Evolutionary conservation across 2,888 invertebrate genomes (phyloP).

Genomic region (Minunthozetes semirufus): DNA sequence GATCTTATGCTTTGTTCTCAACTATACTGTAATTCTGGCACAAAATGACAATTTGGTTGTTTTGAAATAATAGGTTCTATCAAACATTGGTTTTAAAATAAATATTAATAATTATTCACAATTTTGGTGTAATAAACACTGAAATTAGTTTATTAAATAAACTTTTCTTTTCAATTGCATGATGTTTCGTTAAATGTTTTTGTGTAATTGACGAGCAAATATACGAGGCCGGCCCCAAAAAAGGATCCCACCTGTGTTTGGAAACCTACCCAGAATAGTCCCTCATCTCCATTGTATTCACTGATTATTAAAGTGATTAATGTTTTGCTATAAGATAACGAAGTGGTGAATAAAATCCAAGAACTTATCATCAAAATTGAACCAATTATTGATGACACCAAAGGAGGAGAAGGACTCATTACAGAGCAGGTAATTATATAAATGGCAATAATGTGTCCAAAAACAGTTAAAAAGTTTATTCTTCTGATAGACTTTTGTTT

Average conservation of each 20-base stretch:
- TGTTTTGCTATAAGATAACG: slow-evolving; percentile 70
- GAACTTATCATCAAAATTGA: slow-evolving; percentile 56
- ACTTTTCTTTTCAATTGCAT: too few species aligned
- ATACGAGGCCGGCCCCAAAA: slow-evolving; percentile 64
- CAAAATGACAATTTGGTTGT: too few species aligned
- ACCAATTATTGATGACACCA: slow-evolving; percentile 49
- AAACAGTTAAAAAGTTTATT: slow-evolving; percentile 43
- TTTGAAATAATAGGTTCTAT: too few species aligned
- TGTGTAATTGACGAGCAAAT: slow-evolving; percentile 58
- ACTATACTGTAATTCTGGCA: too few species aligned
- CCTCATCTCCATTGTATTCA: slow-evolving; percentile 59
- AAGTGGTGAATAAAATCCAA: slow-evolving; percentile 63
- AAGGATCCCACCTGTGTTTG: slow-evolving; percentile 70
- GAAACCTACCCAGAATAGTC: slow-evolving; percentile 69
- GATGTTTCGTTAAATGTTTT: slow-evolving; percentile 17
- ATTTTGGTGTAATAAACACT: too few species aligned
- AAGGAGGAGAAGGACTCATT: slow-evolving; percentile 65
- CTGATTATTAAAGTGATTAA: slow-evolving; percentile 68
- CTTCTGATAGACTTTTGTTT: slow-evolving; percentile 48
- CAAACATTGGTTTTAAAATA: too few species aligned
- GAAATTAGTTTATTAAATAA: too few species aligned
- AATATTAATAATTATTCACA: too few species aligned
- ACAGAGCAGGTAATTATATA: slow-evolving; percentile 65
- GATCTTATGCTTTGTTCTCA: too few species aligned
- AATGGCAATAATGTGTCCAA: slow-evolving; percentile 55